phyloP scores from a whole-genome alignment of 2,113 vertebrate genomes.

The Phaetusa simplex region DNA sequence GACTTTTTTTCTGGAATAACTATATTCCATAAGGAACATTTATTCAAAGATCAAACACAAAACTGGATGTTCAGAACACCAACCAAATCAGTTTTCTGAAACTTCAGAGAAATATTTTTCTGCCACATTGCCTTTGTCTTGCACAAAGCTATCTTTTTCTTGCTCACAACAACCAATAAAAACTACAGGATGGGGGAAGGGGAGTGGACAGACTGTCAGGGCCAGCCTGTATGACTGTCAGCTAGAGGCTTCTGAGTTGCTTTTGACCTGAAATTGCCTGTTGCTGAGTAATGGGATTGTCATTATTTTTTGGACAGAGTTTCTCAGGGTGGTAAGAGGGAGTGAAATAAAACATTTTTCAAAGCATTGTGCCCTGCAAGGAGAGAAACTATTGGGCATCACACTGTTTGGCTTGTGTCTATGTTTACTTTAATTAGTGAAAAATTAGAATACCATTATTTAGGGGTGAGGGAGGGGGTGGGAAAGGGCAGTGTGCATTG shows the following conservation, averaged over 20 bases:
- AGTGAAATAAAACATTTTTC: background rate
- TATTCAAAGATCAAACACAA: background rate
- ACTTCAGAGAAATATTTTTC: background rate
- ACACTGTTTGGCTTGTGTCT: background rate
- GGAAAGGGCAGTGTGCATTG: background rate
- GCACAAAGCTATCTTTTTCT: background rate
- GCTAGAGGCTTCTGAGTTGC: background rate
- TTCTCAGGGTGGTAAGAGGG: background rate
- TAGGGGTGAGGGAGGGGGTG: background rate
- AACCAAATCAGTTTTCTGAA: background rate
- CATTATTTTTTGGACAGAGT: background rate
- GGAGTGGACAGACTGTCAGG: background rate
- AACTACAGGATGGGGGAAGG: accelerated
- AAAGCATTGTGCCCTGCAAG: background rate
- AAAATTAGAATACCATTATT: background rate
- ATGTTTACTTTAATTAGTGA: background rate
- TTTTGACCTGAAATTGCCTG: background rate
- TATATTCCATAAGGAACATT: background rate
- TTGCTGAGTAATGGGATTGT: background rate
- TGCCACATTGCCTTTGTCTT: background rate
- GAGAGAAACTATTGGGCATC: background rate
- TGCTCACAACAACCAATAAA: background rate
- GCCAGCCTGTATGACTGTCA: background rate
- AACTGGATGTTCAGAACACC: background rate
- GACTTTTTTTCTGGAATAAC: background rate